These are phyloP conservation scores for Psilopogon haemacephalus DNA, from an alignment of 2,113 vertebrate species.

Conservation along the genomic window DNA sequence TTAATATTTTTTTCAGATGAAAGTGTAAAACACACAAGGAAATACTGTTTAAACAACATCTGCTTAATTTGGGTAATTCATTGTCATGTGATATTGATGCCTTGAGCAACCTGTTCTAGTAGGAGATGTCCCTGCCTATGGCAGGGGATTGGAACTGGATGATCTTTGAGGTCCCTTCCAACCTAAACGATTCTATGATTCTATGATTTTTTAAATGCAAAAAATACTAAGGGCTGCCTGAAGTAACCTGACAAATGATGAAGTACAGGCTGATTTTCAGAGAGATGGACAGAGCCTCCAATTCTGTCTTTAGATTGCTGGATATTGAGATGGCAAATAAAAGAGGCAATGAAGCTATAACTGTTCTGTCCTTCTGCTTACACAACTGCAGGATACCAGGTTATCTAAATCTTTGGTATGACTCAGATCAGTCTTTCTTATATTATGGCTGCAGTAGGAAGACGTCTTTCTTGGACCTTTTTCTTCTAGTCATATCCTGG, in stretches of 20 bases:
- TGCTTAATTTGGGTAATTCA: slow-evolving; percentile 2
- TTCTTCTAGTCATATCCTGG: background rate
- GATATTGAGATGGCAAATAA: background rate
- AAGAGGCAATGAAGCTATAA: background rate
- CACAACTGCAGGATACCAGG: background rate
- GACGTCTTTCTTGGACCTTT: accelerated
- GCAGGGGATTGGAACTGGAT: no score
- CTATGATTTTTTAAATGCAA: background rate
- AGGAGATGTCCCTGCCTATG: no score
- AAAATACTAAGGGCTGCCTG: background rate
- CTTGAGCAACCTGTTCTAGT: no score
- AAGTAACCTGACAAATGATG: background rate
- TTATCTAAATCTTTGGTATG: background rate
- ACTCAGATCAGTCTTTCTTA: background rate
- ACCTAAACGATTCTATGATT: no score
- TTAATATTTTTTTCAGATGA: background rate
- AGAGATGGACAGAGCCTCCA: background rate
- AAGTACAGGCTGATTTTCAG: background rate
- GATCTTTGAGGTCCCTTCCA: no score
- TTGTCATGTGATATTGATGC: no score
- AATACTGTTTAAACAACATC: slow-evolving; percentile 10
- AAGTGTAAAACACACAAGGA: background rate
- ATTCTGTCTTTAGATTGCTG: background rate
- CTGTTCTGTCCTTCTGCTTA: background rate
- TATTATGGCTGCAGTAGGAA: background rate